These are phyloP conservation scores for Poecile montanus DNA, from an alignment of 2,797 vertebrate genomes.

Conservation along the genomic window DNA sequence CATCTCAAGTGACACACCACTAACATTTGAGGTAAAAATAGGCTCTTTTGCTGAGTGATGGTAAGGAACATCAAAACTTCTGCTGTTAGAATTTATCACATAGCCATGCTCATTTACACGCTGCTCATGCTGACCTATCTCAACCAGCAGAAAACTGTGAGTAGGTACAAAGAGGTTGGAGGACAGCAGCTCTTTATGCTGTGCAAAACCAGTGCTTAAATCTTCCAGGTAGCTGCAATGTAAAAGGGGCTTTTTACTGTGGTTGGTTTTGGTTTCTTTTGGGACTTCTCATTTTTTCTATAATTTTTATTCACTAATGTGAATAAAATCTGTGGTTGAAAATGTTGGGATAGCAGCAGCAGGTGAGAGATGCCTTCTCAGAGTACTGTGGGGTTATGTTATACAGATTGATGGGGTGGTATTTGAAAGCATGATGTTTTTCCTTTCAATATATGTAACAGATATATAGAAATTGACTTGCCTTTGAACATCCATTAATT, in stretches of 20 bases:
- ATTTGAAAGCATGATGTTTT: neutral
- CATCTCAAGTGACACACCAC: slow-evolving; percentile 20
- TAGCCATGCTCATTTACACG: neutral
- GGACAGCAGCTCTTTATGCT: neutral
- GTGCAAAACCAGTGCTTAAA: neutral
- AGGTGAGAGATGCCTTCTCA: neutral
- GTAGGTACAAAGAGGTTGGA: neutral
- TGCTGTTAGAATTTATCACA: slow-evolving; percentile 10
- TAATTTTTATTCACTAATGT: neutral
- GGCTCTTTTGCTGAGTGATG: neutral
- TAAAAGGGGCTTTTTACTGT: neutral
- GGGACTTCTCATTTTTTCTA: neutral
- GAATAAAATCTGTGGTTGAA: neutral
- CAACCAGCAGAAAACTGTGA: neutral
- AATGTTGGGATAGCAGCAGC: neutral
- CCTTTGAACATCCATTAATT: neutral
- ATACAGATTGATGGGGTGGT: neutral
- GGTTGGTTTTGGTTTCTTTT: neutral
- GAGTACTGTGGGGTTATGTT: neutral
- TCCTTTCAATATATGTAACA: neutral
- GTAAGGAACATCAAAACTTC: neutral
- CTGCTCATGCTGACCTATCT: neutral
- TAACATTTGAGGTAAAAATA: slow-evolving; percentile 52
- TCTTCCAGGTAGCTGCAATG: neutral
- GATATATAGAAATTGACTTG: neutral